Conservation (phyloP, 2,113 vertebrate genomes). For the Lepisosteus osseus region DNA sequence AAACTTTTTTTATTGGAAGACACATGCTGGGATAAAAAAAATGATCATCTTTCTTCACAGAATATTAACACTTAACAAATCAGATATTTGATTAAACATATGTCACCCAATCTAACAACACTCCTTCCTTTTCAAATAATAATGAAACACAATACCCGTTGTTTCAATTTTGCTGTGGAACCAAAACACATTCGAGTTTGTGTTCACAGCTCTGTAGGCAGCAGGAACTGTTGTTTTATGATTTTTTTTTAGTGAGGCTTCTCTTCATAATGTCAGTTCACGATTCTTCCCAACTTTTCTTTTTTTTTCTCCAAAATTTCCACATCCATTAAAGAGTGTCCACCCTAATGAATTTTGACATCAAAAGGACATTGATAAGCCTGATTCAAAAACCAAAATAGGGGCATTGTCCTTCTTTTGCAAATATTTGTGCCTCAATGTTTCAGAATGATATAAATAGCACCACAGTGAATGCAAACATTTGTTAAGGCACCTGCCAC, state of each 20-base stretch:
- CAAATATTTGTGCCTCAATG: constrained; percentile 67
- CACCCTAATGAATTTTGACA: constrained; percentile 50
- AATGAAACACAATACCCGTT: too few species aligned
- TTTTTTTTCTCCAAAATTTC: constrained; percentile 30
- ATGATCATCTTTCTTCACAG: too few species aligned
- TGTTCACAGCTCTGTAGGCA: too few species aligned
- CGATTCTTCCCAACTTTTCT: constrained; percentile 1
- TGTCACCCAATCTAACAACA: too few species aligned
- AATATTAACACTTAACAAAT: too few species aligned
- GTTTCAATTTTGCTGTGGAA: background rate
- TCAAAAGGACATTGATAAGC: constrained; percentile 40
- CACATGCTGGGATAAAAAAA: too few species aligned
- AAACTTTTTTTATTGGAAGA: too few species aligned
- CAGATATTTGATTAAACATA: too few species aligned
- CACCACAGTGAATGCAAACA: constrained; percentile 63
- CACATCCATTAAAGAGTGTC: constrained; percentile 37
- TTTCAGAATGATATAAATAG: constrained; percentile 71
- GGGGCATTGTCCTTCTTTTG: constrained; percentile 47
- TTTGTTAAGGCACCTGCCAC: constrained; percentile 70
- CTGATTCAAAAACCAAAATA: constrained; percentile 52
- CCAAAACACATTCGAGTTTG: background rate
- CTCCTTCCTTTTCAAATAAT: too few species aligned
- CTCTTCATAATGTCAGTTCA: background rate
- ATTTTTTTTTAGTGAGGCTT: too few species aligned
- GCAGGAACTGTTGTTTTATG: too few species aligned